Base-by-base conservation (phyloP, 1,140 invertebrate species). In the Atta colombica region DNA sequence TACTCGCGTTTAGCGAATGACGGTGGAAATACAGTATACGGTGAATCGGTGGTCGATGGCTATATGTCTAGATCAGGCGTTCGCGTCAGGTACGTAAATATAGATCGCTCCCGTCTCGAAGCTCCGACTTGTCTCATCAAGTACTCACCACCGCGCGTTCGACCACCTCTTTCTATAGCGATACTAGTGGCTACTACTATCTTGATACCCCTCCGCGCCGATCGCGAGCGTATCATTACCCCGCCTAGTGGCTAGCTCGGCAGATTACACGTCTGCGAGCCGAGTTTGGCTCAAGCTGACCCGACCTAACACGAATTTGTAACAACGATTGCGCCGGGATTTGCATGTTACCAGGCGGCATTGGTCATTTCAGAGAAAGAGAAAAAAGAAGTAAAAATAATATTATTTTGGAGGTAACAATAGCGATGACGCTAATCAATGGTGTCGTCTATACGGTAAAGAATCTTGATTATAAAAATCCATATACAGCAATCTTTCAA, bases 181-280 rank as follows among this genome's bases (percentile, higher is more conserved):
- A 78, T 85, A 78, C 75, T 69, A 80, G 53, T 35, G 77, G 75
- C 74, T 69, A 55, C 74, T 25, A 68, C 74, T 86, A 86, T 86
- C 85, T 86, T 55, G 65, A 81, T 66, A 89, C 89, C 91, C 91
- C 92, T 90, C 91, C 91, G 89, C 91, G 78, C 91, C 85, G 88
- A 92, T 93, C 90, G 89, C 82, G 92, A 93, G 93, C 93, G 93
- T 95, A 94, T 95, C 91, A 95, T 95, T 95, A 95, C 92, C 93
- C 94, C 94, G 94, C 94, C 94, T 93, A 95, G 94, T 95, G 94
- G 94, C 94, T 94, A 94, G 93, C 93, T 93, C 80, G 68, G 88
- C 93, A 94, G 94, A 95, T 95, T 94, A 95, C 93, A 94, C 91
- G 94, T 95, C 94, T 95, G 93, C 92, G 88, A 82, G 69, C 78